These are phyloP conservation scores for Acanthurus lineatus DNA, from an alignment of 2,797 vertebrate species.

Conservation along the genomic window DNA sequence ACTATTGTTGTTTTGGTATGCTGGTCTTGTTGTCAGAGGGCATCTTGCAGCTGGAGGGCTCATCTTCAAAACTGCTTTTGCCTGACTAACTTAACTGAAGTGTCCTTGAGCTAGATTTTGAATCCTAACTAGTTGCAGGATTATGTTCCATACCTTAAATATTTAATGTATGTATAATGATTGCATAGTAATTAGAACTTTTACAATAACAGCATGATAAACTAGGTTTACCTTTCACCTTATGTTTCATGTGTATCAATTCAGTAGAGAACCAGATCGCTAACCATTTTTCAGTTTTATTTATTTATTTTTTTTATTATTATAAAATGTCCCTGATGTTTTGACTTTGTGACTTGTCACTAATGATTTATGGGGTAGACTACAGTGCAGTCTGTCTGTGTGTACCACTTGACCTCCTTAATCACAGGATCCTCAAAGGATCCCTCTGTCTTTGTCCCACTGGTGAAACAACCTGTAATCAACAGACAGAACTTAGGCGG, in stretches of 20 bases:
- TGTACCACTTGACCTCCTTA: conserved; percentile 37
- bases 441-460: conserved; percentile 28
- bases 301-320: too few relatives aligned
- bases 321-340: too few relatives aligned
- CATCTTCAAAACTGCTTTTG: background rate
- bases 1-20: background rate
- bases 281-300: too few relatives aligned
- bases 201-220: background rate
- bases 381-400: conserved; percentile 5
- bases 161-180: too few relatives aligned
- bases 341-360: background rate
- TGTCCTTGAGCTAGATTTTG: conserved; percentile 26
- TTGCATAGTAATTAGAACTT: conserved; percentile 11
- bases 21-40: background rate
- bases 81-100: conserved; percentile 19
- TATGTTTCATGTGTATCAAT: too few relatives aligned
- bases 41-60: background rate
- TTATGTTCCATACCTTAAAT: background rate
- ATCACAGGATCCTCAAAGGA: conserved; percentile 55
- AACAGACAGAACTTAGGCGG: conserved; percentile 18
- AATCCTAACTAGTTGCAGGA: conserved; percentile 2
- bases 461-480: conserved; percentile 46
- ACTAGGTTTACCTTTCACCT: too few relatives aligned
- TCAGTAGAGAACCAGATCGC: too few relatives aligned
- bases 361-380: conserved; percentile 11